phyloP scores from a whole-genome alignment of 1,140 invertebrate species.

The Hirudo medicinalis region DNA sequence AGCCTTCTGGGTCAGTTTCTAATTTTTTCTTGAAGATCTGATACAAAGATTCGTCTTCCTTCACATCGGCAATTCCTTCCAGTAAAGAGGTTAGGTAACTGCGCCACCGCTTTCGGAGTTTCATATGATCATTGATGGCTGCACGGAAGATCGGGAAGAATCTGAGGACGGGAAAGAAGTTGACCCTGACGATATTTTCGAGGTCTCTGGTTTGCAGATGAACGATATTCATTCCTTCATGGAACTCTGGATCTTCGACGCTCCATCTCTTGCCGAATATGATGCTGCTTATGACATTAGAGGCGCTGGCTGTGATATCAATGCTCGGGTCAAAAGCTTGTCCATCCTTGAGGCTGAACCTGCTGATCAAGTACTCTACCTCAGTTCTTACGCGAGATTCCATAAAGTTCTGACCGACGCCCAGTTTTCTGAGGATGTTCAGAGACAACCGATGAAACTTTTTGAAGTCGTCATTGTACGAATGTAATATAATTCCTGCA shows the following conservation, averaged over 20 bases:
- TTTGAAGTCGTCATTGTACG: slow-evolving; percentile 7
- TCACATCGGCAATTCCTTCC: background rate
- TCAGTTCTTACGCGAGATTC: slow-evolving; percentile 1
- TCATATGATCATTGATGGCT: background rate
- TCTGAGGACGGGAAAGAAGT: slow-evolving; percentile 5
- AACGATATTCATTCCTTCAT: background rate
- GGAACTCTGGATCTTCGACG: background rate
- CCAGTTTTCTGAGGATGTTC: background rate
- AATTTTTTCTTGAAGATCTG: background rate
- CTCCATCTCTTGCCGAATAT: background rate
- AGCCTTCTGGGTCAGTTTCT: background rate
- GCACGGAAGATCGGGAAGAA: background rate
- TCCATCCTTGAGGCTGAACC: background rate
- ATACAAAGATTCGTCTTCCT: background rate
- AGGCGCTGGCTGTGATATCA: background rate
- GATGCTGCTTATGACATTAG: background rate
- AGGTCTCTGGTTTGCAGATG: too few species aligned
- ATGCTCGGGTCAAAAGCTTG: background rate
- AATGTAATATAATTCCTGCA: background rate
- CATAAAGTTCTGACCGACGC: slow-evolving; percentile 5
- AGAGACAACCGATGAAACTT: background rate
- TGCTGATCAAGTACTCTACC: slow-evolving; percentile 27
- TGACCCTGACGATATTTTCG: background rate
- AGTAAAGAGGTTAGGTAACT: background rate
- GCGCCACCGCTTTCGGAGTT: background rate